These are phyloP conservation scores for Palythoa grandis DNA, from an alignment of 92 coral and sea anemone genomes.

Conservation along the genomic window DNA sequence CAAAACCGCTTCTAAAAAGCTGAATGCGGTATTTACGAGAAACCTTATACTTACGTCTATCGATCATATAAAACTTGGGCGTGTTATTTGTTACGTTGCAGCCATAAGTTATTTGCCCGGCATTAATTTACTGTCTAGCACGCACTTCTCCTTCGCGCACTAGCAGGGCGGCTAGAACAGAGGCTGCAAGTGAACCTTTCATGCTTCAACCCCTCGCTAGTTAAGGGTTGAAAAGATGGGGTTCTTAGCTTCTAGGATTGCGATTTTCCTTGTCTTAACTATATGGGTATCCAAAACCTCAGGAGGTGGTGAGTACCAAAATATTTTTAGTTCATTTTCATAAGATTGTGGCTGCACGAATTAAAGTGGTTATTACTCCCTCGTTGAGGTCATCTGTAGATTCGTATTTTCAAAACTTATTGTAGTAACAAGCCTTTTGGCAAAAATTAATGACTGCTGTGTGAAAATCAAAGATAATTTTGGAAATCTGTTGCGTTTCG, in stretches of 20 bases:
- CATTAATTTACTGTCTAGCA: slow-evolving; percentile 86
- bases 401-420: neutral
- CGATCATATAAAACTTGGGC: slow-evolving; percentile 55
- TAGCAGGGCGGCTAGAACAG: slow-evolving; percentile 63
- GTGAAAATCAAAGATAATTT: neutral
- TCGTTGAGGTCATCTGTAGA: neutral
- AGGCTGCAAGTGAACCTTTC: slow-evolving; percentile 80
- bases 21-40: slow-evolving; percentile 78
- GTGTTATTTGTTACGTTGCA: slow-evolving; percentile 30
- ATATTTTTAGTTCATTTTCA: neutral
- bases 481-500: neutral
- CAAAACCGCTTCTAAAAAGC: slow-evolving; percentile 60
- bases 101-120: slow-evolving; percentile 65
- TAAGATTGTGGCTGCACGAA: neutral
- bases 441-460: neutral
- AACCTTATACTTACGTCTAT: slow-evolving; percentile 71
- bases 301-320: slow-evolving; percentile 19
- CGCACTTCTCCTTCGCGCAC: slow-evolving; percentile 63
- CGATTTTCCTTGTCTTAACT: slow-evolving; percentile 54
- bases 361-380: neutral
- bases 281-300: slow-evolving; percentile 5
- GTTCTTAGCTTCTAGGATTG: slow-evolving; percentile 76
- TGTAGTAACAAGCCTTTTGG: neutral
- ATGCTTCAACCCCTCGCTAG: slow-evolving; percentile 89
- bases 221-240: slow-evolving; percentile 99